Evolutionary conservation across 2,797 vertebrate genomes (phyloP), one percentile per base, ranked within the genome.

Genomic region (Coranthus polyacanthus): DNA sequence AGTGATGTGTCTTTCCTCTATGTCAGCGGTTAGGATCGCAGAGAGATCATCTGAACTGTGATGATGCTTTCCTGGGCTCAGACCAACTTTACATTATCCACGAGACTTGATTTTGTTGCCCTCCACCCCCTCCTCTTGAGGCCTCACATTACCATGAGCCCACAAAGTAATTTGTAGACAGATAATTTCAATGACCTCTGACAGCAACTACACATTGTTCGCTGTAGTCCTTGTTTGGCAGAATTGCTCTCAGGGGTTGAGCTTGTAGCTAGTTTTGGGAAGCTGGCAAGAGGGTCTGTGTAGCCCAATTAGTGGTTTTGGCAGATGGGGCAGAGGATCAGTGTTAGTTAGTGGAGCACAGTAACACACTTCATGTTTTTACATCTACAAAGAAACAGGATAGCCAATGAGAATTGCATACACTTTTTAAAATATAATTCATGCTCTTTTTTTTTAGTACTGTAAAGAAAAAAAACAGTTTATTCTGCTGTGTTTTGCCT

Each of bases 21-120:
- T 88, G 88, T 92, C 89, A 93, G 90, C 87, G 53, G 76, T 89
- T 81, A 79, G 77, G 83, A 87, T 89, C 56, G 86, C 82, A 49
- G 45, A 52, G 72, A 82, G 80, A 86, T 86, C 84, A 88, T 89
- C 81, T 81, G 75, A 86, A 83, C 80, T 68, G 76, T 22, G 84
- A 89, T 85, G 78, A 87, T 57, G 82, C 79, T 84, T 89, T 88
- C 68, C 78, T 90, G 90, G 88, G 81, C 75, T 47, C 49, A 0
- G 41, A 85, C 75, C 75, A 81, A 85, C 72, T 83, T 78, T 7
- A 69, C 64, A 68, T 84, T 88, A 87, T 85, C 78, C 70, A 24
- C 52, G 53, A 77, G 77, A 83, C 77, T 66, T 66, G 57, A 75
- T 73, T 88, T 82, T 77, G 59, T 70, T 49, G 16, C 76, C 17